A percentile compares a stretch with the other conserved stretches of the same genome.
phyloP scores from a whole-genome alignment of 2,113 vertebrate species.

The Platichthys stellatus region DNA sequence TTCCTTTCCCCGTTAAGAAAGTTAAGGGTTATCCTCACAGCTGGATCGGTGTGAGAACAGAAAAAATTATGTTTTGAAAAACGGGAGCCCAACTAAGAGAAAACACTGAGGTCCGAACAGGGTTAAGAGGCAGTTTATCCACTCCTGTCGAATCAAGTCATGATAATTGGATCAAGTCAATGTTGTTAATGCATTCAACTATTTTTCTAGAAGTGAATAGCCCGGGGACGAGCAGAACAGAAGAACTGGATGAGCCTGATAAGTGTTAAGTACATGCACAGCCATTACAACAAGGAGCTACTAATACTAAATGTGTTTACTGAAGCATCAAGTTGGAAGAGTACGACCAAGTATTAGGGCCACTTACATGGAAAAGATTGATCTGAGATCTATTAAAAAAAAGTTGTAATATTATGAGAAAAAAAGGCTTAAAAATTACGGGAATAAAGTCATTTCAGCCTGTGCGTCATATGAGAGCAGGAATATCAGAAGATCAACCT shows the following conservation, averaged over 20 bases:
- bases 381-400: background rate
- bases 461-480: no score
- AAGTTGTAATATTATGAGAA: background rate
- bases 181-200: constrained; percentile 31
- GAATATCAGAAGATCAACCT: no score
- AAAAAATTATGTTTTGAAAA: constrained; percentile 13
- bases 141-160: constrained; percentile 30
- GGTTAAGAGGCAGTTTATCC: constrained; percentile 21
- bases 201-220: constrained; percentile 43
- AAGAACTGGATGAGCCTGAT: constrained; percentile 30
- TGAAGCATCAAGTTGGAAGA: background rate
- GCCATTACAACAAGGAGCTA: constrained; percentile 23
- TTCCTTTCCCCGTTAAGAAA: constrained; percentile 33
- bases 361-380: no score
- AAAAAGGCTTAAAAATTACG: no score
- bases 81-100: constrained; percentile 7
- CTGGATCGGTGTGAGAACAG: constrained; percentile 4
- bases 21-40: constrained; percentile 13
- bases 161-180: constrained; percentile 46
- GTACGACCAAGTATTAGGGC: no score
- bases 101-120: constrained; percentile 2
- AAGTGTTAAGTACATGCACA: constrained; percentile 16
- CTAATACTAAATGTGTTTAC: constrained; percentile 13
- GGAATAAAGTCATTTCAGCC: no score
- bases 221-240: constrained; percentile 22